Evolutionary conservation across 2,797 vertebrate species (phyloP).

Genomic region (Anableps anableps): DNA sequence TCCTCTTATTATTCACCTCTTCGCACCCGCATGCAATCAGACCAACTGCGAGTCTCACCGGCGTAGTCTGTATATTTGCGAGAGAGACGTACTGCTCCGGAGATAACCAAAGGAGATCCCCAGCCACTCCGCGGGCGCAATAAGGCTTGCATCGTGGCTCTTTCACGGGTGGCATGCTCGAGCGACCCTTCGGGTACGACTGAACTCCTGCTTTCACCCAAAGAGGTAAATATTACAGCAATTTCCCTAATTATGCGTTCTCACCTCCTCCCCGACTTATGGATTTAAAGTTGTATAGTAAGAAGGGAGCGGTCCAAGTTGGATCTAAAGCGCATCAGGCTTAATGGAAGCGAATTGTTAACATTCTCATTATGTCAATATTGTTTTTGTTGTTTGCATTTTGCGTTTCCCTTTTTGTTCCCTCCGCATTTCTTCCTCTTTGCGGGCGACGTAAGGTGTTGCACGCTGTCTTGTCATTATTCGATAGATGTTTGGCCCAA

Average conservation of each 20-base stretch:
- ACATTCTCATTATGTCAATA: neutral
- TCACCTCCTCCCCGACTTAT: neutral
- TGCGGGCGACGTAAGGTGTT: conserved; percentile 60
- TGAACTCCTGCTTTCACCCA: conserved; percentile 80
- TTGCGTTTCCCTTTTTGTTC: neutral
- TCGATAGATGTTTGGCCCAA: conserved; percentile 22
- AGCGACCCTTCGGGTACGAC: conserved; percentile 64
- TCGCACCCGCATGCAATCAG: neutral
- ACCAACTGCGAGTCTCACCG: neutral
- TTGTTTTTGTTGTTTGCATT: neutral
- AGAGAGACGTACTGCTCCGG: conserved; percentile 21
- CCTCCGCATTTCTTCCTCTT: conserved; percentile 28
- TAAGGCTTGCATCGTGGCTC: conserved; percentile 74
- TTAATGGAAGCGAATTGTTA: neutral
- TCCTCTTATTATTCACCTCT: neutral
- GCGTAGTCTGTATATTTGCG: neutral
- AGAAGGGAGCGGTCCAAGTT: neutral
- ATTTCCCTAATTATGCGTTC: neutral
- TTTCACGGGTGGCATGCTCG: conserved; percentile 76
- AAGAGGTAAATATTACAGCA: conserved; percentile 66
- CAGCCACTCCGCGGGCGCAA: conserved; percentile 44
- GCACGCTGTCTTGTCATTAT: conserved; percentile 19
- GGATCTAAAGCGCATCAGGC: neutral
- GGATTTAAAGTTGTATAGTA: neutral
- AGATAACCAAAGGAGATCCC: conserved; percentile 46